A percentile compares a stretch with the other conserved stretches of the same genome.
phyloP scores from a whole-genome alignment of 1,140 invertebrate genomes.

The Rhagoletis pomonella region DNA sequence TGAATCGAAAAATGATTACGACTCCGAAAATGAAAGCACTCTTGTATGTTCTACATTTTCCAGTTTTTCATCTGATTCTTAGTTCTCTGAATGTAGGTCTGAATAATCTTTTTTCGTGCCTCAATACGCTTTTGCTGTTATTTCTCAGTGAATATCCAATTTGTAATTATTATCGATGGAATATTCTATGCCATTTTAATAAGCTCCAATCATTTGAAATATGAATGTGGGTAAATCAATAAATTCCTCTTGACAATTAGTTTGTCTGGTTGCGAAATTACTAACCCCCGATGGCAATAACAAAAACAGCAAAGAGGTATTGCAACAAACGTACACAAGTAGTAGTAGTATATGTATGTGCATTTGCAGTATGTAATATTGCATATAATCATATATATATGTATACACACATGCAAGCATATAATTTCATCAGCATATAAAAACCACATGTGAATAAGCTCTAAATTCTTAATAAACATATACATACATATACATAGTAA shows the following conservation, averaged over 20 bases:
- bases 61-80: too few species aligned
- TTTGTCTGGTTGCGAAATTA: constrained; percentile 5
- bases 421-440: neutral
- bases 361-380: neutral
- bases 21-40: too few species aligned
- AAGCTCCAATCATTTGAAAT: constrained; percentile 23
- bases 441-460: neutral
- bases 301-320: neutral
- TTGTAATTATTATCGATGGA: neutral
- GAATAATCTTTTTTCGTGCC: too few species aligned
- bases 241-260: constrained; percentile 35
- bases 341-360: neutral
- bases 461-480: neutral
- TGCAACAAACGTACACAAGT: neutral
- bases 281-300: neutral
- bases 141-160: neutral
- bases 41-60: too few species aligned
- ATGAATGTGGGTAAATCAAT: constrained; percentile 24
- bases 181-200: neutral
- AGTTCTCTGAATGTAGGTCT: too few species aligned
- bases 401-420: neutral
- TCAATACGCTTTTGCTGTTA: too few species aligned
- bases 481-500: neutral
- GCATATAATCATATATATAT: neutral
- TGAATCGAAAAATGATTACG: too few species aligned